phyloP scores from a whole-genome alignment of 2,888 invertebrate species.

The Acanthococcus lagerstroemiae region DNA sequence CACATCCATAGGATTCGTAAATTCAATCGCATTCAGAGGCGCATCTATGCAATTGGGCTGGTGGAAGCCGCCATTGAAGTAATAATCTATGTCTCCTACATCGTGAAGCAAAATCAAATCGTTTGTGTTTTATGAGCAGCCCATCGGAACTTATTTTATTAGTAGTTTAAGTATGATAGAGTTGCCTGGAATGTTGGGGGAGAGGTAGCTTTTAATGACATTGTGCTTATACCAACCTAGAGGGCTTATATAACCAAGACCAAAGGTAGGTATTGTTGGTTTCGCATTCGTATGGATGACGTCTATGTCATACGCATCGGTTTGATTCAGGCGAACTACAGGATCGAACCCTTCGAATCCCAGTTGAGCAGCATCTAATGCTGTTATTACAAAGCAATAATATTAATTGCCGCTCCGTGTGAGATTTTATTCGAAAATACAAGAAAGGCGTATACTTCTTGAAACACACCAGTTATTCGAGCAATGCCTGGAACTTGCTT shows the following conservation, averaged over 20 bases:
- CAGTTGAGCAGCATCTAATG: constrained; percentile 55
- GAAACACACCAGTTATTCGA: not conserved
- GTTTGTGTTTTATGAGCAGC: no score
- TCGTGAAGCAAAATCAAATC: no score
- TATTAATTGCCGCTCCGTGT: no score
- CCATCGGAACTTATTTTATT: no score
- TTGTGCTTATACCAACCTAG: constrained; percentile 42
- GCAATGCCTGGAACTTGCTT: not conserved
- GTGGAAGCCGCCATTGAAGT: constrained; percentile 56
- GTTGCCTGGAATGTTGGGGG: no score
- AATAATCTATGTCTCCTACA: constrained; percentile 52
- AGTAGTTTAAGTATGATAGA: no score
- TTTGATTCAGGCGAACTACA: constrained; percentile 46
- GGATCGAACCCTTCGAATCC: constrained; percentile 46
- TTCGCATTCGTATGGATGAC: constrained; percentile 54
- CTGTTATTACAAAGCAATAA: no score
- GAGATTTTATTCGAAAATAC: no score
- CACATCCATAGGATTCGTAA: constrained; percentile 37
- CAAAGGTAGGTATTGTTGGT: constrained; percentile 46
- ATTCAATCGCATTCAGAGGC: constrained; percentile 35
- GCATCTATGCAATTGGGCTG: constrained; percentile 52
- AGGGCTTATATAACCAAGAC: constrained; percentile 51
- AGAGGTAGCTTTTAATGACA: no score
- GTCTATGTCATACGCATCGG: constrained; percentile 53
- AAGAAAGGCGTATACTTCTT: no score